Base-by-base conservation (phyloP, 2,888 invertebrate species). In the Nomada hirtipes region DNA sequence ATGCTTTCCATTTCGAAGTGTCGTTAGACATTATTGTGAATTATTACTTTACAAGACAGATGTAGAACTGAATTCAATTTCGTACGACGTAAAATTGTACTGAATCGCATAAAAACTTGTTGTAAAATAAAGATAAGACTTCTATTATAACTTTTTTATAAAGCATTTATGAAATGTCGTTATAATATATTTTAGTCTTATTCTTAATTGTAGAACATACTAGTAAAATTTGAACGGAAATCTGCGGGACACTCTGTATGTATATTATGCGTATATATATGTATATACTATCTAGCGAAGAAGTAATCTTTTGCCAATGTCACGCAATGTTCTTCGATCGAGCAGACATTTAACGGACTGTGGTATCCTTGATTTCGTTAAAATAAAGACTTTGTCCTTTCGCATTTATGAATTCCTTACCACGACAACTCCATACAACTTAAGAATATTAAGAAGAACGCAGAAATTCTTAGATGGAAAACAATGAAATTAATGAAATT, bases 221-320 rank as follows among this genome's bases (percentile, higher is more conserved):
- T 36, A 0, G 7, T 7, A 36, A 36, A 36, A 36, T 29, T 7
- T 29, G 36, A 36, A 7, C 36, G 36, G 36, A 36, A 36, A 36
- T 36, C 36, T 36, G 36, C 36, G 36, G 36, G 36, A 47, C 47
- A 47, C 47, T 13, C 18, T 57, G 29, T 36, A 60, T 9, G 26
- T 57, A n/a, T 23, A 50, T 42, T 55, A 65, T 57, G 47, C 13
- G 26, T 26, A 47, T 47, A 11, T 47, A 44, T 13, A 47, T 47
- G 10, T 13, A 47, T 15, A 47, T 47, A 47, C 47, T 47, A 36
- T 67, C 59, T 67, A 67, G 52, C n/a, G 52, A 59, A 63, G 47
- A 67, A 82, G 57, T 55, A 63, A 86, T 76, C 74, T 86, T 86
- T 65, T 42, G 26, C 59, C 53, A 73, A 82, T 77, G 77, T 84